Percentiles rank a stretch among this genome's conserved stretches.
Conservation (phyloP, 1,140 invertebrate genomes). For the Psilanteris sp. region DNA sequence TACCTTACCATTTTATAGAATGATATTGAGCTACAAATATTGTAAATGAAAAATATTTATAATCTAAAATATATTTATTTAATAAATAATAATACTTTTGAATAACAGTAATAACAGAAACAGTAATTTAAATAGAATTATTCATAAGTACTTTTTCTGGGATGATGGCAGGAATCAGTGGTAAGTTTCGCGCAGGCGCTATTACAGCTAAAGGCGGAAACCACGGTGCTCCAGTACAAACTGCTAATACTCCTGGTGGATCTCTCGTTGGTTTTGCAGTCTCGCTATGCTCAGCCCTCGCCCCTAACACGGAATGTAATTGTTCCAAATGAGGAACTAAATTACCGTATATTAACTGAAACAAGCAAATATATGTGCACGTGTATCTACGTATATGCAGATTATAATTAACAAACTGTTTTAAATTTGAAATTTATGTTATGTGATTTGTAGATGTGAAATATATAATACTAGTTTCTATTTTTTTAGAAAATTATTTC, state of each 20-base stretch:
- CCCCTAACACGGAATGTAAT: conserved; percentile 76
- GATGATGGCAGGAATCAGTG: conserved; percentile 62
- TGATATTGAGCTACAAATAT: too few relatives aligned
- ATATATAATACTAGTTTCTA: too few relatives aligned
- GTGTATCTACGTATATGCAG: conserved; percentile 23
- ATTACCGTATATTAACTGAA: conserved; percentile 76
- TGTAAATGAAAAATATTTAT: too few relatives aligned
- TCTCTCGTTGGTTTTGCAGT: conserved; percentile 69
- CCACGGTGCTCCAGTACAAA: conserved; percentile 81
- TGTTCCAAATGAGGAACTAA: conserved; percentile 76
- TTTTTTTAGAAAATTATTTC: too few relatives aligned
- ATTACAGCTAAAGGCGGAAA: conserved; percentile 87
- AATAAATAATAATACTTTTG: too few relatives aligned
- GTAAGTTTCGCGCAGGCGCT: conserved; percentile 80
- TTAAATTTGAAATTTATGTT: conserved; percentile 34
- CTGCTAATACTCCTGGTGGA: conserved; percentile 73
- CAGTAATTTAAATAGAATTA: conserved; percentile 23
- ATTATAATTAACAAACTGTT: conserved; percentile 45
- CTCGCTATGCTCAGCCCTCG: conserved; percentile 71
- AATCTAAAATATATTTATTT: too few relatives aligned
- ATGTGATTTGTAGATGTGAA: not conserved
- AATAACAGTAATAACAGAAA: too few relatives aligned
- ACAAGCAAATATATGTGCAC: conserved; percentile 35
- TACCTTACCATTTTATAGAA: too few relatives aligned
- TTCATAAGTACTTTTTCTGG: conserved; percentile 70